Evolutionary conservation across 2,113 vertebrate genomes (phyloP).

Genomic region (Stictonetta naevosa): DNA sequence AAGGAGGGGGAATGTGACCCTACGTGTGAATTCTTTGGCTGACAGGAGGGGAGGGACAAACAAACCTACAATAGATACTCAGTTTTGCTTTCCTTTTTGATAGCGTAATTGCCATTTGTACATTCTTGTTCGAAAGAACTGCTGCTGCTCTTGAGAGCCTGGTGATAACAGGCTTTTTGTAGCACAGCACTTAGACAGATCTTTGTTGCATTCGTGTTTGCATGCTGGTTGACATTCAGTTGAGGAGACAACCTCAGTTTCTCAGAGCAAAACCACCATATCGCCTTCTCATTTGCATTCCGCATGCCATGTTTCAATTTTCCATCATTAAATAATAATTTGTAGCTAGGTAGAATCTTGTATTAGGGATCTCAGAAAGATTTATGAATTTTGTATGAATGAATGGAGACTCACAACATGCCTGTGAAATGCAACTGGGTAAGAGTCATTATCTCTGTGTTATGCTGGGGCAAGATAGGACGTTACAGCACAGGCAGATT

Average conservation of each 20-base stretch:
- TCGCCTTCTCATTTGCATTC: slow-evolving; percentile 4
- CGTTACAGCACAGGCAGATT: neutral
- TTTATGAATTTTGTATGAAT: slow-evolving; percentile 27
- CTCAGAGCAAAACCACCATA: neutral
- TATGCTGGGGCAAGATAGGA: neutral
- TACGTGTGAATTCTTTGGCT: neutral
- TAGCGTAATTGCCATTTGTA: neutral
- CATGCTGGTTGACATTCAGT: neutral
- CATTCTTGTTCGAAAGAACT: neutral
- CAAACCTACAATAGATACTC: neutral
- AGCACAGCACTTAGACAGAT: neutral
- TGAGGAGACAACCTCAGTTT: neutral
- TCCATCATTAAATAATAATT: slow-evolving; percentile 10
- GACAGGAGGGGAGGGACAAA: neutral
- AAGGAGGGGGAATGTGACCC: neutral
- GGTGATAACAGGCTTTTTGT: neutral
- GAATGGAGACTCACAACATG: neutral
- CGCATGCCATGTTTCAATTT: neutral
- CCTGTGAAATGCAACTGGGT: neutral
- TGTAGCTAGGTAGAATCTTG: neutral
- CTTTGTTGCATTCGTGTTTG: neutral
- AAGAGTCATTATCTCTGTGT: neutral
- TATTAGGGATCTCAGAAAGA: slow-evolving; percentile 17
- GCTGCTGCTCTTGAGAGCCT: neutral
- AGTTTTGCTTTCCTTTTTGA: neutral